phyloP scores from a whole-genome alignment of 2,797 vertebrate genomes.

The Parotocinclus haroldoi region DNA sequence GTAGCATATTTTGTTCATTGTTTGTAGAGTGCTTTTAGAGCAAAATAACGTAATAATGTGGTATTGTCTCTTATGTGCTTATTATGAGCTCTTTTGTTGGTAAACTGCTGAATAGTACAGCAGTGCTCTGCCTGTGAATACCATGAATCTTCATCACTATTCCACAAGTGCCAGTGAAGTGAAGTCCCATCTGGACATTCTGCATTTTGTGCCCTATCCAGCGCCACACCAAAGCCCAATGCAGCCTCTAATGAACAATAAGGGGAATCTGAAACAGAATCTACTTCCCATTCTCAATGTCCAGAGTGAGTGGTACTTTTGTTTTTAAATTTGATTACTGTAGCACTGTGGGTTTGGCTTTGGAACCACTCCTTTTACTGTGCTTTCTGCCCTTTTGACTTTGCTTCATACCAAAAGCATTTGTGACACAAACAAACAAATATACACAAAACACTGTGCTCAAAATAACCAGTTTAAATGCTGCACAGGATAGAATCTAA shows the following conservation, averaged over 20 bases:
- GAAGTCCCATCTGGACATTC: constrained; percentile 41
- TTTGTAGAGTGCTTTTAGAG: constrained; percentile 8
- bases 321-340: constrained; percentile 26
- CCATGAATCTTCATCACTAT: constrained; percentile 40
- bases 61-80: constrained; percentile 13
- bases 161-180: constrained; percentile 40
- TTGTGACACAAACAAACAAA: constrained; percentile 8
- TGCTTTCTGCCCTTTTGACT: constrained; percentile 23
- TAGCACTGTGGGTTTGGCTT: constrained; percentile 13
- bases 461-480: constrained; percentile 1
- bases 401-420: constrained; percentile 9
- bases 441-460: background rate
- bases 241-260: constrained; percentile 38
- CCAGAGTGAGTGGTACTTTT: constrained; percentile 33
- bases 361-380: constrained; percentile 22
- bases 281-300: constrained; percentile 37
- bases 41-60: constrained; percentile 12
- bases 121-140: constrained; percentile 37
- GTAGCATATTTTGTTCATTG: background rate
- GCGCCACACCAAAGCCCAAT: constrained; percentile 44
- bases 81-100: constrained; percentile 32
- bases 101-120: constrained; percentile 33
- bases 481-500: constrained; percentile 18
- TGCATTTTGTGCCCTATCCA: constrained; percentile 37
- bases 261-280: constrained; percentile 39